Evolutionary conservation across 2,888 invertebrate species (phyloP).

Genomic region (Parthenolecanium corni): DNA sequence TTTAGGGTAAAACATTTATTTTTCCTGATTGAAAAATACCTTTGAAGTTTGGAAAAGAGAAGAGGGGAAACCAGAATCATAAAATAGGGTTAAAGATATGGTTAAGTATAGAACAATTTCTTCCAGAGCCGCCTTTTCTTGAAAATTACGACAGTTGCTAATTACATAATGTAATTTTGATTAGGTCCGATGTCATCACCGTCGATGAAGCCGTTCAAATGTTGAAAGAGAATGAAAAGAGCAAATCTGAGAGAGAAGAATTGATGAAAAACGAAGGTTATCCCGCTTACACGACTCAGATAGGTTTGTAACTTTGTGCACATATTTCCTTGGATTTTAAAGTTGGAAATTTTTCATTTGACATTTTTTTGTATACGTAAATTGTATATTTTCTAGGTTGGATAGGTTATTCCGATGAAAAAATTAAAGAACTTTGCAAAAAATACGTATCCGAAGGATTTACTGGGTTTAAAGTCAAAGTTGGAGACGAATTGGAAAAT

Average conservation of each 20-base stretch:
- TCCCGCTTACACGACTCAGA: slow-evolving; percentile 79
- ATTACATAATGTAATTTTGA: no score
- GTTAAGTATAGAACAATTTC: no score
- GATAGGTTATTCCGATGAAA: slow-evolving; percentile 73
- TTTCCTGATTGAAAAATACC: no score
- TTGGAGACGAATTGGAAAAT: slow-evolving; percentile 66
- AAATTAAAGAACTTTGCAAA: slow-evolving; percentile 54
- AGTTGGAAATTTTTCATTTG: neutral
- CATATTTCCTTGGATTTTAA: neutral
- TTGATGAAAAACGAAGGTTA: slow-evolving; percentile 56
- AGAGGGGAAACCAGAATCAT: no score
- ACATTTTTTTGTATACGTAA: neutral
- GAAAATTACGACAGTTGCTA: no score
- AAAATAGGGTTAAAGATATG: no score
- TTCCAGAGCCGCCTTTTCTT: no score
- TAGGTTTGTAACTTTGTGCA: slow-evolving; percentile 43
- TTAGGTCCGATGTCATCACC: slow-evolving; percentile 70
- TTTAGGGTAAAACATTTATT: no score
- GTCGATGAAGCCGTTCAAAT: slow-evolving; percentile 67
- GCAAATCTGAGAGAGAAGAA: slow-evolving; percentile 52
- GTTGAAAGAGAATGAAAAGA: slow-evolving; percentile 47
- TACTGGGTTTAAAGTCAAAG: slow-evolving; percentile 77
- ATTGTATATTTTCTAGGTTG: slow-evolving; percentile 46
- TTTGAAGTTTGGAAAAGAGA: no score
- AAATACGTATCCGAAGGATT: slow-evolving; percentile 65